These are phyloP conservation scores for Oconnorella tubifera DNA, from an alignment of 2,888 invertebrate genomes.

Conservation along the genomic window DNA sequence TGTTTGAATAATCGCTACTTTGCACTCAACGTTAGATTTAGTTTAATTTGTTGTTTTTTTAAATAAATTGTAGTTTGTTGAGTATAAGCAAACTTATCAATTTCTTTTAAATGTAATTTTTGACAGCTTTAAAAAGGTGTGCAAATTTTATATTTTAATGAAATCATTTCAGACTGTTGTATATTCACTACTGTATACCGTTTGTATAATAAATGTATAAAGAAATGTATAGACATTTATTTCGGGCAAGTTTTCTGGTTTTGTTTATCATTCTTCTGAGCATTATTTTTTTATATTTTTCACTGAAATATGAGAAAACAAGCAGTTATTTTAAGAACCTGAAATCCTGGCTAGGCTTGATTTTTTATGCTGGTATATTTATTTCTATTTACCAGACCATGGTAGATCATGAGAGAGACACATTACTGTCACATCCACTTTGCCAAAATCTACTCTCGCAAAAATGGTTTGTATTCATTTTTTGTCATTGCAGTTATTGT, in stretches of 20 bases:
- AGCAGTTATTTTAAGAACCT: too few species aligned
- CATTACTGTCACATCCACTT: slow-evolving; percentile 76
- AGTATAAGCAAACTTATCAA: not conserved
- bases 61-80: not conserved
- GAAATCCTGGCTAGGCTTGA: too few species aligned
- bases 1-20: slow-evolving; percentile 33
- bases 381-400: slow-evolving; percentile 65
- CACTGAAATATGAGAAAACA: too few species aligned
- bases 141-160: not conserved
- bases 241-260: too few species aligned
- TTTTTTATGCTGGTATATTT: too few species aligned
- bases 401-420: slow-evolving; percentile 80
- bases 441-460: slow-evolving; percentile 83
- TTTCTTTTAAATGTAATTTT: not conserved
- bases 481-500: too few species aligned
- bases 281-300: too few species aligned
- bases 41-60: not conserved
- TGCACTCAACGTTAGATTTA: slow-evolving; percentile 34
- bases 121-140: not conserved
- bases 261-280: too few species aligned
- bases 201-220: too few species aligned
- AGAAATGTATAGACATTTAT: too few species aligned
- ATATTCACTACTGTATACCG: too few species aligned
- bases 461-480: slow-evolving; percentile 75
- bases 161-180: too few species aligned